A percentile compares a stretch with the other conserved stretches of the same genome.
Evolutionary conservation across 2,888 invertebrate genomes (phyloP).

Genomic region (Mythimna loreyi): DNA sequence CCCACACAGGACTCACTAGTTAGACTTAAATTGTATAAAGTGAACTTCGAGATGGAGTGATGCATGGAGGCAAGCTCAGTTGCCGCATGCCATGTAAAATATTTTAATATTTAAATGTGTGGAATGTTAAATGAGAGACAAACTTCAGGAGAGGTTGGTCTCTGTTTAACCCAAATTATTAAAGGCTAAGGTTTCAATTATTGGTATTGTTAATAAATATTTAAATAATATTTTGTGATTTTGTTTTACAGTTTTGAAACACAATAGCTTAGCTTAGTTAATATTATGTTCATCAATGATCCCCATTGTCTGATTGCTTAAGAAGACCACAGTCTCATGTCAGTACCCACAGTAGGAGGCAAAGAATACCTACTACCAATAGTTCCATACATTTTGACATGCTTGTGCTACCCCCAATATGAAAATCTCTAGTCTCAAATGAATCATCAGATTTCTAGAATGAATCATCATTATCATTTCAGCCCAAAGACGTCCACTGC

Average conservation of each 20-base stretch:
- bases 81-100: constrained; percentile 60
- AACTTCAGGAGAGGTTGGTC: constrained; percentile 58
- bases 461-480: no score
- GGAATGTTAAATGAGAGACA: constrained; percentile 66
- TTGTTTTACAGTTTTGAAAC: constrained; percentile 1
- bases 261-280: neutral
- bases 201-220: constrained; percentile 82
- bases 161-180: constrained; percentile 69
- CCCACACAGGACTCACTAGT: constrained; percentile 46
- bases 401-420: no score
- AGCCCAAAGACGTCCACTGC: no score
- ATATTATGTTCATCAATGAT: neutral
- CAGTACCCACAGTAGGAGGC: neutral
- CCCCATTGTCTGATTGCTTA: neutral
- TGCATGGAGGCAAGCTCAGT: constrained; percentile 24
- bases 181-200: constrained; percentile 76
- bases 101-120: constrained; percentile 58
- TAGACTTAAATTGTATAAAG: constrained; percentile 65
- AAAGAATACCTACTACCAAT: no score
- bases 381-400: no score
- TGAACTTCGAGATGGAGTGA: constrained; percentile 31
- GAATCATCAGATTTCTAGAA: no score
- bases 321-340: neutral
- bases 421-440: no score
- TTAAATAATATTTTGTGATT: constrained; percentile 57